A percentile compares a stretch with the other conserved stretches of the same genome.
Evolutionary conservation across 2,113 vertebrate species (phyloP).

Genomic region (Coptodon bakossiorum): DNA sequence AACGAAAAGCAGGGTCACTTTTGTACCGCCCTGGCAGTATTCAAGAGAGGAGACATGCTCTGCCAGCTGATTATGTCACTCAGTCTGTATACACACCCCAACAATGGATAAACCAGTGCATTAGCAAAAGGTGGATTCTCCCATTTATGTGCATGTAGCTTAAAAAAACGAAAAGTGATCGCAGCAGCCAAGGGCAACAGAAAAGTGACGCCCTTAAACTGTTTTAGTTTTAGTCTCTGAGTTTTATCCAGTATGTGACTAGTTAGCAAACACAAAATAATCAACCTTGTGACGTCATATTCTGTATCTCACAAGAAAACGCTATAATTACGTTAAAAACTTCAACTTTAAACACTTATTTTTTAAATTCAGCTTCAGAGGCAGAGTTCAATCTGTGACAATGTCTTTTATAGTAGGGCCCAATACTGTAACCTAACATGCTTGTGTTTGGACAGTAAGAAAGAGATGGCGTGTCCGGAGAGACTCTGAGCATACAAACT

Average conservation of each 20-base stretch:
- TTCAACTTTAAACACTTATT: not conserved
- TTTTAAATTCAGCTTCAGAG: not conserved
- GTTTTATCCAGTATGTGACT: not conserved
- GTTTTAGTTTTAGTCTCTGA: not conserved
- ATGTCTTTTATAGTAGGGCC: not conserved
- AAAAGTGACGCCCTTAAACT: not conserved
- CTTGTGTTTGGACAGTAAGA: not conserved
- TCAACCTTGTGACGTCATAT: not conserved
- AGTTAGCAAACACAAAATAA: not conserved
- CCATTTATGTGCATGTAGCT: not conserved
- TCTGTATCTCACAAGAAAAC: not conserved
- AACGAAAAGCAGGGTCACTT: not conserved
- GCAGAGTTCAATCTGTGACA: not conserved
- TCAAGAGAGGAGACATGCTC: not conserved
- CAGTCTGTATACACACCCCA: not conserved
- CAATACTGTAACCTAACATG: not conserved
- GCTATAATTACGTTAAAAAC: not conserved
- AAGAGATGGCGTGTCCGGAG: not conserved
- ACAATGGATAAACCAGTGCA: not conserved
- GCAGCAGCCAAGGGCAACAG: not conserved
- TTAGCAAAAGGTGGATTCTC: not conserved
- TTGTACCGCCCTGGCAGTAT: not conserved
- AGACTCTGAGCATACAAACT: not conserved
- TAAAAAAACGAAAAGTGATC: not conserved
- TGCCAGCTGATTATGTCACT: not conserved